Base-by-base conservation (phyloP, 2,113 vertebrate species). In the Candoia aspera region DNA sequence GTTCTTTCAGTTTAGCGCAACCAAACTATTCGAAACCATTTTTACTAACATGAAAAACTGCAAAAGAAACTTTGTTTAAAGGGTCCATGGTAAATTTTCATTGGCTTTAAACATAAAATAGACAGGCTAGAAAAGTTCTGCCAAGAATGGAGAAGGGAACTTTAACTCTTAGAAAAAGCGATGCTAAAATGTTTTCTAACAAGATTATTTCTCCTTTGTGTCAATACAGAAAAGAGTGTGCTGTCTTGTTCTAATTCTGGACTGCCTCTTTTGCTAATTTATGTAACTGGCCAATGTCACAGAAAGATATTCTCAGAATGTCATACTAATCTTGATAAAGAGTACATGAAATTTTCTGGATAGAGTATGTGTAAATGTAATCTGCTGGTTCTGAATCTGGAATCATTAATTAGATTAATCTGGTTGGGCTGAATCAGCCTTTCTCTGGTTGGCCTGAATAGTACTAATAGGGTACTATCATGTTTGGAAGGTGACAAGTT, bases 1-100 rank as follows among this genome's bases (percentile, higher is more conserved):
- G 94, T 87, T 96, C 97, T 97, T 98, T 98, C 97, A 98, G 96
- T 89, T 68, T 93, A 92, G 95, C 57, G 95, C 96, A 97, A 97
- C 97, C 96, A 90, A 84, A 90, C 93, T 93, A 96, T 96, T 96
- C 94, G 91, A 94, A 96, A 94, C 86, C 11, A 87, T 93, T 64
- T 91, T 95, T 90, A 92, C 94, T 89, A 95, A 93, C 94, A 68
- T 1, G 93, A 94, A 93, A 93, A 94, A 90, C 91, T 96, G 95
- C 62, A 64, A 46, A 87, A 95, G 59, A 96, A 89, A 2, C 86
- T 42, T 46, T 53, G 4, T 12, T 6, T 68, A 92, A 87, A 91
- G 92, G 91, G 91, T 9, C 73, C 85, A 93, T 93, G 86, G 57
- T 54, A 94, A 95, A 91, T 93, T 95, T 91, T 94, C 2, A 86